Conservation (phyloP, 2,797 vertebrate genomes). For the Ceyx erithaca region DNA sequence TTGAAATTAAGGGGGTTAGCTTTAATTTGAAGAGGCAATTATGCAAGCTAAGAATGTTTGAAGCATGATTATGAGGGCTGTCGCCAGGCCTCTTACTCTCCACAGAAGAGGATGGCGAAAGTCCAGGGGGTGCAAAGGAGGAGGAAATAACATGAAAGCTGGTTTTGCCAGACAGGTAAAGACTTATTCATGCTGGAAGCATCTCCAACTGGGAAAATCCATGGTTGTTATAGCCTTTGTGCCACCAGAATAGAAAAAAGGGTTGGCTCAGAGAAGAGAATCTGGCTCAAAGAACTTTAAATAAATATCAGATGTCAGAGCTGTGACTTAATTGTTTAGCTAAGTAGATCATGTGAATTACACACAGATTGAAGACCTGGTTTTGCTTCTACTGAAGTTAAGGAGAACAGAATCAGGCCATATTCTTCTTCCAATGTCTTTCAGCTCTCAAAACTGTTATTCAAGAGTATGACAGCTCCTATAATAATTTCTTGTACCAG, state of each 20-base stretch:
- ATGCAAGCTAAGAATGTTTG: not conserved
- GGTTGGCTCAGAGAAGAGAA: slow-evolving; percentile 26
- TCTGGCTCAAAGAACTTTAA: slow-evolving; percentile 68
- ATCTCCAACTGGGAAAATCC: slow-evolving; percentile 37
- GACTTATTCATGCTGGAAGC: not conserved
- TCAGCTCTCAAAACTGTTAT: not conserved
- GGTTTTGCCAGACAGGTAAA: slow-evolving; percentile 15
- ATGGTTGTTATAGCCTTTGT: not conserved
- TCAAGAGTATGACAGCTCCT: not conserved
- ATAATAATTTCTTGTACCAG: not conserved
- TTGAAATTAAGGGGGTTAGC: not conserved
- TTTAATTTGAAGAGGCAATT: not conserved
- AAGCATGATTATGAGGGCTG: not conserved
- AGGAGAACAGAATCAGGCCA: slow-evolving; percentile 21
- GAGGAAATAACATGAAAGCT: not conserved
- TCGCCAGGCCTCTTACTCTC: not conserved
- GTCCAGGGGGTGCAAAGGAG: not conserved
- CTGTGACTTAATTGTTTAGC: slow-evolving; percentile 75
- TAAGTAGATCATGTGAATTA: slow-evolving; percentile 71
- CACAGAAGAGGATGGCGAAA: not conserved
- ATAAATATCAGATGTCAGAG: slow-evolving; percentile 72
- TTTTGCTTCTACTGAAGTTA: slow-evolving; percentile 48
- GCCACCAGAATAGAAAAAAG: slow-evolving; percentile 53
- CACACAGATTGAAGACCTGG: slow-evolving; percentile 48
- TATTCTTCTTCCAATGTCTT: not conserved